phyloP scores from a whole-genome alignment of 2,888 invertebrate species.

The Entomobrya proxima region DNA sequence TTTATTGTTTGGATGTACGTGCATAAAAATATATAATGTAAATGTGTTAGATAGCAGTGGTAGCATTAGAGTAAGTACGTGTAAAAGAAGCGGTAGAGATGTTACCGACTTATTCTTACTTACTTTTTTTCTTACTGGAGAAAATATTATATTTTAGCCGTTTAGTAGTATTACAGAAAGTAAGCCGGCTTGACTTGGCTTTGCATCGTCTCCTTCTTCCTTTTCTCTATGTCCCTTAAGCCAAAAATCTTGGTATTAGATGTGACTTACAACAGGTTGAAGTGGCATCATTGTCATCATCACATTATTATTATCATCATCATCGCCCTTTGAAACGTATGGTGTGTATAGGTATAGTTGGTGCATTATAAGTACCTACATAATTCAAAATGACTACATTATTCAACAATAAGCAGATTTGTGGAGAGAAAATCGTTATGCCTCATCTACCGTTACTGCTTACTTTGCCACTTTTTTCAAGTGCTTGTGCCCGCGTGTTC shows the following conservation, averaged over 20 bases:
- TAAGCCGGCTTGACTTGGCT: slow-evolving; percentile 64
- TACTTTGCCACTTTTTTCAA: not conserved
- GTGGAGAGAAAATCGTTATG: not conserved
- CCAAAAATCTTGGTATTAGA: slow-evolving; percentile 66
- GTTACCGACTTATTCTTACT: not conserved
- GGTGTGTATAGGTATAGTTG: not conserved
- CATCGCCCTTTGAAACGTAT: not conserved
- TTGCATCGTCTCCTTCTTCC: slow-evolving; percentile 47
- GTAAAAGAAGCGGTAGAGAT: not conserved
- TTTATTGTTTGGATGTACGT: not conserved
- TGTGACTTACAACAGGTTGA: slow-evolving; percentile 66
- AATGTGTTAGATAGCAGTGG: slow-evolving; percentile 19
- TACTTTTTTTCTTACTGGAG: slow-evolving; percentile 52
- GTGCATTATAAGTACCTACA: not conserved
- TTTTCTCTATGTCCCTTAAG: slow-evolving; percentile 56
- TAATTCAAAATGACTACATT: slow-evolving; percentile 17
- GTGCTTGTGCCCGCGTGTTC: too few species aligned
- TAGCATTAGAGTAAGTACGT: not conserved
- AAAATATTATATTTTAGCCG: slow-evolving; percentile 61
- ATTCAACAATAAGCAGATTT: slow-evolving; percentile 37
- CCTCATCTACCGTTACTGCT: slow-evolving; percentile 7
- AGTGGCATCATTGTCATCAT: slow-evolving; percentile 66
- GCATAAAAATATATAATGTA: slow-evolving; percentile 13
- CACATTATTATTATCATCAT: slow-evolving; percentile 60
- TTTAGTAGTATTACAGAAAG: slow-evolving; percentile 57